These are phyloP conservation scores for Corynorhinus townsendii DNA, from an alignment of 2,113 vertebrate genomes.

Conservation along the genomic window DNA sequence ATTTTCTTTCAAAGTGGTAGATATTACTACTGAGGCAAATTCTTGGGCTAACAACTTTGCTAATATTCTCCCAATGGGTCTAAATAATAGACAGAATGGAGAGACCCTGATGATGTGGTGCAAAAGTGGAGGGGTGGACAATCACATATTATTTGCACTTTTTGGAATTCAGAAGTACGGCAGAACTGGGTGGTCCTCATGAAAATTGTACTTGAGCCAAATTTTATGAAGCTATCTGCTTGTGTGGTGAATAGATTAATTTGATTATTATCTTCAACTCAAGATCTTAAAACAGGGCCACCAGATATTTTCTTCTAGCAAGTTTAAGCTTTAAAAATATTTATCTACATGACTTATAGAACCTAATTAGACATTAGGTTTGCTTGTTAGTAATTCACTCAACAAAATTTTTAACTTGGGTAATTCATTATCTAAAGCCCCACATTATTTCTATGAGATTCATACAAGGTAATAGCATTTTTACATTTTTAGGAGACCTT, in stretches of 20 bases:
- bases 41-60: neutral
- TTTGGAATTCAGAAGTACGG: neutral
- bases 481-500: neutral
- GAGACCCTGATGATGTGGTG: neutral
- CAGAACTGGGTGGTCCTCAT: neutral
- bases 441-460: neutral
- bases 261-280: constrained; percentile 12
- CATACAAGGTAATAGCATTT: neutral
- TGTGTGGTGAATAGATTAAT: neutral
- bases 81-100: neutral
- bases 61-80: neutral
- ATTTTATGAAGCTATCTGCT: neutral
- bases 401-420: neutral
- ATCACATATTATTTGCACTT: neutral
- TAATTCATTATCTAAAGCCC: neutral
- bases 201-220: neutral
- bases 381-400: neutral
- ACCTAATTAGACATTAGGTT: neutral
- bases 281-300: neutral
- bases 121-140: neutral
- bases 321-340: constrained; percentile 1
- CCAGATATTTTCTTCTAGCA: neutral
- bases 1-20: neutral
- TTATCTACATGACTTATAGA: constrained; percentile 30
- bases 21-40: neutral